These are phyloP conservation scores for Myopa tessellatipennis DNA, from an alignment of 2,888 invertebrate genomes.

Conservation along the genomic window DNA sequence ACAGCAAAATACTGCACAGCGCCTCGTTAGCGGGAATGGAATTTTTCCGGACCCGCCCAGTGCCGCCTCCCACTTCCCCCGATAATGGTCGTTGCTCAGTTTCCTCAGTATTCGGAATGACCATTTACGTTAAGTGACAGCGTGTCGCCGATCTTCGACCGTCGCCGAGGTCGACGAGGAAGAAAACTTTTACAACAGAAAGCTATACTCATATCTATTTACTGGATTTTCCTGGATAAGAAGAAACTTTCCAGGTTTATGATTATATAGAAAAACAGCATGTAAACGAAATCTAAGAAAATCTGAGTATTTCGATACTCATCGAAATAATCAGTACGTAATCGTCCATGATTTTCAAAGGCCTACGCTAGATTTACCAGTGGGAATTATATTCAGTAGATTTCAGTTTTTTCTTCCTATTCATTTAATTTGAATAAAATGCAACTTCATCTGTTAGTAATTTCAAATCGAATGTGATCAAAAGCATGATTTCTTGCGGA, in stretches of 20 bases:
- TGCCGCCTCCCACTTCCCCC: background rate
- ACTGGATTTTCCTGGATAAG: background rate
- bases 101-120: background rate
- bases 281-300: too few relatives aligned
- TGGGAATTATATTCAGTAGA: too few relatives aligned
- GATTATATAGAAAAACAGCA: too few relatives aligned
- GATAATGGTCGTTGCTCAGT: background rate
- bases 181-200: background rate
- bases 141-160: background rate
- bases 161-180: constrained; percentile 16
- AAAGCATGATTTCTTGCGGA: too few relatives aligned
- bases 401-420: too few relatives aligned
- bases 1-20: constrained; percentile 16
- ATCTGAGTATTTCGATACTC: too few relatives aligned
- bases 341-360: too few relatives aligned
- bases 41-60: background rate
- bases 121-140: constrained; percentile 29
- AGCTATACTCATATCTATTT: background rate
- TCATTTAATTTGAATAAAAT: too few relatives aligned
- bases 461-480: too few relatives aligned
- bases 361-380: too few relatives aligned
- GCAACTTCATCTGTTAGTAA: too few relatives aligned
- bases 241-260: background rate
- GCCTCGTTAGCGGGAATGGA: background rate
- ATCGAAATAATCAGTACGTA: too few relatives aligned